phyloP scores from a whole-genome alignment of 2,797 vertebrate genomes.

The Miichthys miiuy region DNA sequence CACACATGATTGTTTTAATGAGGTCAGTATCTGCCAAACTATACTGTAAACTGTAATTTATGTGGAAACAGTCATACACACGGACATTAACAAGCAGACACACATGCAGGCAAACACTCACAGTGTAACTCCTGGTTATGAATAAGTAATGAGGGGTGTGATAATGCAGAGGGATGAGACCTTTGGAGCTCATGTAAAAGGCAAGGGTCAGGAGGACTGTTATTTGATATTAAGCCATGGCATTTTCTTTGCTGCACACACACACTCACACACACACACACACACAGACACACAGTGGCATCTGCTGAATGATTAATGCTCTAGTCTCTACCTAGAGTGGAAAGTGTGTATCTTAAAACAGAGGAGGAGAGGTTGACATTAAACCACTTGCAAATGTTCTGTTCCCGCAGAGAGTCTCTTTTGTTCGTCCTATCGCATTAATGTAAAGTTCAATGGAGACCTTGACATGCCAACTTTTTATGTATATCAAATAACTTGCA shows the following conservation, averaged over 20 bases:
- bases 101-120: constrained; percentile 18
- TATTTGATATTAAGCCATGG: constrained; percentile 79
- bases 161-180: constrained; percentile 66
- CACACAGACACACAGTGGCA: constrained; percentile 40
- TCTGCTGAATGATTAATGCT: constrained; percentile 76
- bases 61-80: not conserved
- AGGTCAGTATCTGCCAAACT: not conserved
- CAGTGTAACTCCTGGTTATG: constrained; percentile 51
- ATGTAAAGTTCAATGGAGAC: constrained; percentile 21
- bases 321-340: constrained; percentile 51
- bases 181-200: constrained; percentile 72
- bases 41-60: not conserved
- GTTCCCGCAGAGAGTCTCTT: constrained; percentile 7
- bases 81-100: not conserved
- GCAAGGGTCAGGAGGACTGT: constrained; percentile 71
- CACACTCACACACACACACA: not conserved
- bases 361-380: constrained; percentile 49
- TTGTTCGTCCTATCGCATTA: constrained; percentile 17
- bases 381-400: constrained; percentile 36
- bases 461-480: constrained; percentile 2
- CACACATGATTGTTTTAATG: not conserved
- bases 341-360: constrained; percentile 59
- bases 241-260: constrained; percentile 61
- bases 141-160: constrained; percentile 71
- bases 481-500: constrained; percentile 15